phyloP scores from a whole-genome alignment of 2,113 vertebrate species.

The Xiphophorus couchianus region DNA sequence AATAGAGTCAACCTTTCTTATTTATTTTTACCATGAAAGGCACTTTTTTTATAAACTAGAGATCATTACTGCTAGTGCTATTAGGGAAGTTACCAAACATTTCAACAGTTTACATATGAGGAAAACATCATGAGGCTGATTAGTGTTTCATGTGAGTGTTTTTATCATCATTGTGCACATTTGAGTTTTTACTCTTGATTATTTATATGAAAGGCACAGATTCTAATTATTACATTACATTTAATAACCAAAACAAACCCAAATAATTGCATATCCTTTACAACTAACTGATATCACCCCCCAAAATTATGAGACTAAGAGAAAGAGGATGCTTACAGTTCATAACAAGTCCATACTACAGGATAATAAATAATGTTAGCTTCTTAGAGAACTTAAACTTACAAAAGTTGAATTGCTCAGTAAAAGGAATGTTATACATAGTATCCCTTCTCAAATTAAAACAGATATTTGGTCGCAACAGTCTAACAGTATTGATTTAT shows the following conservation, averaged over 20 bases:
- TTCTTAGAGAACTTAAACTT: constrained; percentile 50
- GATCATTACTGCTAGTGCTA: constrained; percentile 7
- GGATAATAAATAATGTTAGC: constrained; percentile 60
- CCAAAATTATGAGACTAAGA: constrained; percentile 7
- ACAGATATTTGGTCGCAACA: constrained; percentile 58
- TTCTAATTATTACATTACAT: constrained; percentile 25
- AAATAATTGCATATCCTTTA: constrained; percentile 39
- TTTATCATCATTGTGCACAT: background rate
- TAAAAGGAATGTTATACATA: constrained; percentile 39
- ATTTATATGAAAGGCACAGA: constrained; percentile 55
- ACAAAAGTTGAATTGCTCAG: constrained; percentile 29
- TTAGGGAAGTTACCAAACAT: background rate
- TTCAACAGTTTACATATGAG: background rate
- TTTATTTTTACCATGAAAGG: constrained; percentile 24
- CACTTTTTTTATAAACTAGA: constrained; percentile 21
- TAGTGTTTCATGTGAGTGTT: constrained; percentile 36
- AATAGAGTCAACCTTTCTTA: constrained; percentile 5
- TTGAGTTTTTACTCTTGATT: constrained; percentile 1
- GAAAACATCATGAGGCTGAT: background rate
- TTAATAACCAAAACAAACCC: constrained; percentile 11
- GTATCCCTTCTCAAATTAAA: constrained; percentile 3
- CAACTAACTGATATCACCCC: constrained; percentile 36
- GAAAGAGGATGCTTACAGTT: constrained; percentile 10
- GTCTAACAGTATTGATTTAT: constrained; percentile 36
- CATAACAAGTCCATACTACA: constrained; percentile 37